Conservation (phyloP, 2,797 vertebrate genomes). For the Euphonia xanthogaster region DNA sequence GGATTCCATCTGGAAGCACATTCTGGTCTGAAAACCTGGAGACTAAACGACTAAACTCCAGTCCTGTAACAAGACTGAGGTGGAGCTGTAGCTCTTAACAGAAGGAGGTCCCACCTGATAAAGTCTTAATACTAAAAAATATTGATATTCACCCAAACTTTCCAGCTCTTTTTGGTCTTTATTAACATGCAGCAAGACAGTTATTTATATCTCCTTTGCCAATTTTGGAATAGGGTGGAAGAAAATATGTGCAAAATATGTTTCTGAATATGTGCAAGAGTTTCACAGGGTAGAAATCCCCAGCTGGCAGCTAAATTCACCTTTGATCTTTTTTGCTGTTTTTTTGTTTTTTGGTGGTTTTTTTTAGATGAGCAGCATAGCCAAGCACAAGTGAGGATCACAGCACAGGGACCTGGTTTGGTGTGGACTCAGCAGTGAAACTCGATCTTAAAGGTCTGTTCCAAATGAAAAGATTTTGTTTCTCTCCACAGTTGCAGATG, state of each 20-base stretch:
- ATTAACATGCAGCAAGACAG: neutral
- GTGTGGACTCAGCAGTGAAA: neutral
- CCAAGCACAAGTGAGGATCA: neutral
- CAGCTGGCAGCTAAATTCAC: neutral
- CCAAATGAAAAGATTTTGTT: neutral
- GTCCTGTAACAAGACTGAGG: neutral
- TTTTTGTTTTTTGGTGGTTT: neutral
- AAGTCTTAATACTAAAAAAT: neutral
- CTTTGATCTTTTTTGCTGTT: neutral
- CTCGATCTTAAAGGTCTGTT: neutral
- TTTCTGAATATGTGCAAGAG: too few relatives aligned
- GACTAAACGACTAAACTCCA: neutral
- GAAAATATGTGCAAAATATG: neutral
- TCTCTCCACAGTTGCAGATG: neutral
- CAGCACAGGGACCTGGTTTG: neutral
- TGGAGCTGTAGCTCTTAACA: neutral
- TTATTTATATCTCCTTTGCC: neutral
- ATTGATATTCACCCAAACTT: neutral
- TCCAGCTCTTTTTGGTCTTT: neutral
- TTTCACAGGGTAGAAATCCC: neutral
- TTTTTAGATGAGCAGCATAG: neutral
- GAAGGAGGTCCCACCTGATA: neutral
- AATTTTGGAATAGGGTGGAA: neutral
- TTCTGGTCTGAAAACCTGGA: neutral
- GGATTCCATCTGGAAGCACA: neutral